Evolutionary conservation across 2,888 invertebrate species (phyloP), one percentile per base, ranked within the genome.

Genomic region (Acanthoscelides obtectus): DNA sequence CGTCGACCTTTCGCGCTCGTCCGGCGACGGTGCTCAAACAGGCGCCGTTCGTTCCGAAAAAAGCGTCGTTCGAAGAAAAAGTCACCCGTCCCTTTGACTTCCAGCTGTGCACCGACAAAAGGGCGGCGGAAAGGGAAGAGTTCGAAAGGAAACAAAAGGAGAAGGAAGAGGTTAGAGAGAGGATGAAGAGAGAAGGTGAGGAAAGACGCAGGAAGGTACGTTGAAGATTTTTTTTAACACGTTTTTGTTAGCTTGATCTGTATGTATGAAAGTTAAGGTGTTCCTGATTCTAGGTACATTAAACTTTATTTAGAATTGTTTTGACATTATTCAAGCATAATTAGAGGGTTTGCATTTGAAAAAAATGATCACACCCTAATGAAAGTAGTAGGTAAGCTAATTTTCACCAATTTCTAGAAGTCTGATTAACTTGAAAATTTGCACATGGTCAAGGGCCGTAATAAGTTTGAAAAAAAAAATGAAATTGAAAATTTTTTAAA

Each of bases 11-110:
- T 84, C 90, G 90, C 83, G 92, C 93, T 0, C 86, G 87, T 69
- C 89, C 90, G 22, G 86, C 90, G 0, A 82, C 81, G n/a, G 91
- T 92, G 2, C 83, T 92, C 0, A 86, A 88, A 69, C 89, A 89
- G 78, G 87, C 90, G 77, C 92, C 92, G 0, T 93, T 92, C 79
- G 87, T 89, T 70, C 92, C 92, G 2, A 85, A 88, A 22, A 87
- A 87, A 71, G 83, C 86, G 20, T 83, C 45, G 45, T 1, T 45
- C 12, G 45, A 86, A 21, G 83, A 85, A 45, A 87, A 88, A 1
- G 74, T 87, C 5, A 77, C 86, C 0, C 87, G 87, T 80, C 80
- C 86, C 6, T 83, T 83, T 17, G 89, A 89, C 45, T 89, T 93
- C 83, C 84, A 87, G 3, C 82, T 94, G n/a, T 89, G 89, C 69